Conservation (phyloP, 2,113 vertebrate genomes). For the Amphiprion ocellaris region DNA sequence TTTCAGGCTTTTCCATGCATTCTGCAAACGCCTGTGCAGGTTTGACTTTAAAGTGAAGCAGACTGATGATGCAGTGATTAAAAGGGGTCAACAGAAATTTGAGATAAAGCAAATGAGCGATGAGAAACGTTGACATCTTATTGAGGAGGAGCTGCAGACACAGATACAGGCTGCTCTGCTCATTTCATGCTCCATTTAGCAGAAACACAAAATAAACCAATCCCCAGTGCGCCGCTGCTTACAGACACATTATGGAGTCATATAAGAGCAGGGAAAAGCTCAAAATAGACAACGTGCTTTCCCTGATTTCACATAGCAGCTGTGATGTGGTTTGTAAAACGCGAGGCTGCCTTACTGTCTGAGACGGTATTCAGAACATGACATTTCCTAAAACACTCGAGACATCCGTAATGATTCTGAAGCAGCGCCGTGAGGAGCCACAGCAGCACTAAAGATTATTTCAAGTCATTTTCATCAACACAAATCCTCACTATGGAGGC, state of each 20-base stretch:
- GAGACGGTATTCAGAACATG: neutral
- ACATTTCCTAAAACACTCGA: constrained; percentile 6
- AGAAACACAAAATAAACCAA: constrained; percentile 66
- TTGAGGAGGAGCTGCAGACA: constrained; percentile 38
- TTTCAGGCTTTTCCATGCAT: neutral
- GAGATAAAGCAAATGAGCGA: constrained; percentile 19
- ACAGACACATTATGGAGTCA: constrained; percentile 49
- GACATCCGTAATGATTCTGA: neutral
- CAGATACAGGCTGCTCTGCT: constrained; percentile 50
- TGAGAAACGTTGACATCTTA: constrained; percentile 4
- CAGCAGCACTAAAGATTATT: constrained; percentile 21
- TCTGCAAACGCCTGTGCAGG: neutral
- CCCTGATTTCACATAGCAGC: constrained; percentile 18
- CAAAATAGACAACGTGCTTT: constrained; percentile 54
- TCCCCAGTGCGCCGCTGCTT: constrained; percentile 43
- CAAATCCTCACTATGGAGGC: neutral
- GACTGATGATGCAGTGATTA: neutral
- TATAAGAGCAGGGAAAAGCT: constrained; percentile 16
- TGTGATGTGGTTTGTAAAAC: constrained; percentile 31
- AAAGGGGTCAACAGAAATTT: neutral
- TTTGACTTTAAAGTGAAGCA: neutral
- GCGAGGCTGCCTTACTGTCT: neutral
- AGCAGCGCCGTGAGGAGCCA: neutral
- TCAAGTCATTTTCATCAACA: constrained; percentile 29
- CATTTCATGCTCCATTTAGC: constrained; percentile 81